Percentiles rank a stretch among this genome's conserved stretches.
phyloP scores from a whole-genome alignment of 2,797 vertebrate species.

The Scolopax rusticola region DNA sequence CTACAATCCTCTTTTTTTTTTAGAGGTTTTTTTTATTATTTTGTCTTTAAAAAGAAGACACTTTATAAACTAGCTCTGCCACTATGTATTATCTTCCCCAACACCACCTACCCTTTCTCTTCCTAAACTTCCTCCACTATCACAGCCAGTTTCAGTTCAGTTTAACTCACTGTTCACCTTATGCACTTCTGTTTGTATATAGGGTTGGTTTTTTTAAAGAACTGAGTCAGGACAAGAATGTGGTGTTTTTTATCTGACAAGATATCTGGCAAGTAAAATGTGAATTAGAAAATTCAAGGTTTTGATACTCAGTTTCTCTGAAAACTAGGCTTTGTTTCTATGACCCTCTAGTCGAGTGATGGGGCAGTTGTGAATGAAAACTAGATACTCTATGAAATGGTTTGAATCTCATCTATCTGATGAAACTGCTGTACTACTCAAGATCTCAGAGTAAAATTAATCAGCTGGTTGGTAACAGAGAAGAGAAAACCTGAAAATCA shows the following conservation, averaged over 20 bases:
- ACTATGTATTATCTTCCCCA: not conserved
- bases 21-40: too few relatives aligned
- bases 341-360: not conserved
- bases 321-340: not conserved
- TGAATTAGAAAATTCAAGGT: not conserved
- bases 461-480: not conserved
- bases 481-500: not conserved
- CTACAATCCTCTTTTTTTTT: not conserved
- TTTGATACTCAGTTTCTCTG: not conserved
- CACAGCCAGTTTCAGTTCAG: not conserved
- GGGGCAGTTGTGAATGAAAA: not conserved
- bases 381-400: not conserved
- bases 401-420: not conserved
- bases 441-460: not conserved
- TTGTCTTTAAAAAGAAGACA: not conserved
- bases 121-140: not conserved
- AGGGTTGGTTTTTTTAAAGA: not conserved
- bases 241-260: not conserved
- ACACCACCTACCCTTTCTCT: not conserved
- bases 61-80: constrained; percentile 5
- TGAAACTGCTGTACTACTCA: not conserved
- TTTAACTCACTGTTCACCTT: not conserved
- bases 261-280: not conserved
- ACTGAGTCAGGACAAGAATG: not conserved
- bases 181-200: not conserved